phyloP scores from a whole-genome alignment of 2,113 vertebrate species.

The Noturus placidus region DNA sequence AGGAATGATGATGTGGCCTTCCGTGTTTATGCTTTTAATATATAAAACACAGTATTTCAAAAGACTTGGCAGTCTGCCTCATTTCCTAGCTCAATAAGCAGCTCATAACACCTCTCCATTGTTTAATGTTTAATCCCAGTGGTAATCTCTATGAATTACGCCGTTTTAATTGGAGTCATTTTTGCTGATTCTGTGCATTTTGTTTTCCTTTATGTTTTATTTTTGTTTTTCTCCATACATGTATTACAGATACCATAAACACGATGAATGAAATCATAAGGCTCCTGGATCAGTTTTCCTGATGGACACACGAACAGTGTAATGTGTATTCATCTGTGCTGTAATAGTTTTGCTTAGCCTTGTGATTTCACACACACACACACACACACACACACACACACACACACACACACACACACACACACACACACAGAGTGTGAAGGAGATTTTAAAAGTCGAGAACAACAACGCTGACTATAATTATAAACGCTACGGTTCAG shows the following conservation, averaged over 20 bases:
- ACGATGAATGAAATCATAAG: not conserved
- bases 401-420: too few relatives aligned
- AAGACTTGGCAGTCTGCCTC: not conserved
- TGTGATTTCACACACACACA: not conserved
- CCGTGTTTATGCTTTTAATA: not conserved
- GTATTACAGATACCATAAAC: not conserved
- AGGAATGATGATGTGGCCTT: not conserved
- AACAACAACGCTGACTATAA: conserved; percentile 23
- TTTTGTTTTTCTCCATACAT: too few relatives aligned
- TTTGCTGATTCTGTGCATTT: not conserved
- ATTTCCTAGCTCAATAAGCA: not conserved
- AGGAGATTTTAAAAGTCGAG: conserved; percentile 35
- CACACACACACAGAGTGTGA: conserved; percentile 2
- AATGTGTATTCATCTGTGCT: not conserved
- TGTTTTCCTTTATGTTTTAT: not conserved
- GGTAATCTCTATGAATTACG: not conserved
- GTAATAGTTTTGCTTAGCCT: conserved; percentile 2
- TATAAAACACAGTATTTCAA: not conserved
- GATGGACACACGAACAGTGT: not conserved
- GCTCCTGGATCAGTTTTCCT: not conserved
- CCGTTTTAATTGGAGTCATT: not conserved
- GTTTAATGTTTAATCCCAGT: not conserved
- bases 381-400: not conserved
- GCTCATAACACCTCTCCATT: not conserved
- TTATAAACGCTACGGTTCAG: conserved; percentile 56